phyloP scores from a whole-genome alignment of 2,888 invertebrate genomes.

The Dicyrtoma fusca region DNA sequence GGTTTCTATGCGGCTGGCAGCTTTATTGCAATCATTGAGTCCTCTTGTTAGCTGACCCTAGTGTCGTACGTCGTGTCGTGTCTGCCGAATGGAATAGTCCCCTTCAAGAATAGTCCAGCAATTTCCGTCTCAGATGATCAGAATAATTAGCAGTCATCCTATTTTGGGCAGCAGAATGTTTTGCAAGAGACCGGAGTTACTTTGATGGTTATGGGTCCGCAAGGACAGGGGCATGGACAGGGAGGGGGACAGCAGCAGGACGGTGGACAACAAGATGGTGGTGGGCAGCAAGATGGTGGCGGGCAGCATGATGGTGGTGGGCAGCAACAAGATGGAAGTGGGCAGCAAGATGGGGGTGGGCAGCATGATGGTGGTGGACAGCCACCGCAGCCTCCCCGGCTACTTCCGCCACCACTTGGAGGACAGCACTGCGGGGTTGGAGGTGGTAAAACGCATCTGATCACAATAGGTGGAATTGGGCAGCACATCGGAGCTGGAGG shows the following conservation, averaged over 20 bases:
- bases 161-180: slow-evolving; percentile 1
- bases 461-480: slow-evolving; percentile 11
- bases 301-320: not conserved
- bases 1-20: too few species aligned
- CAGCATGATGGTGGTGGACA: not conserved
- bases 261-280: slow-evolving; percentile 1
- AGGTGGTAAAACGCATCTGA: slow-evolving; percentile 13
- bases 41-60: too few species aligned
- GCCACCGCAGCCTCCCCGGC: not conserved
- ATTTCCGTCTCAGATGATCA: too few species aligned
- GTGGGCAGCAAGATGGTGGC: not conserved
- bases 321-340: not conserved
- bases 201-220: slow-evolving; percentile 13
- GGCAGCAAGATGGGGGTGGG: not conserved
- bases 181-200: slow-evolving; percentile 6
- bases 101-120: too few species aligned
- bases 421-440: slow-evolving; percentile 4
- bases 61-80: too few species aligned
- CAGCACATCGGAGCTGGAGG: not conserved
- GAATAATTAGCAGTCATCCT: not conserved
- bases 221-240: not conserved
- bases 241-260: not conserved
- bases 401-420: not conserved
- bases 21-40: too few species aligned
- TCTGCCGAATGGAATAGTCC: too few species aligned